Evolutionary conservation across 2,113 vertebrate species (phyloP).

Genomic region (Boulengeromyrus knoepffleri): DNA sequence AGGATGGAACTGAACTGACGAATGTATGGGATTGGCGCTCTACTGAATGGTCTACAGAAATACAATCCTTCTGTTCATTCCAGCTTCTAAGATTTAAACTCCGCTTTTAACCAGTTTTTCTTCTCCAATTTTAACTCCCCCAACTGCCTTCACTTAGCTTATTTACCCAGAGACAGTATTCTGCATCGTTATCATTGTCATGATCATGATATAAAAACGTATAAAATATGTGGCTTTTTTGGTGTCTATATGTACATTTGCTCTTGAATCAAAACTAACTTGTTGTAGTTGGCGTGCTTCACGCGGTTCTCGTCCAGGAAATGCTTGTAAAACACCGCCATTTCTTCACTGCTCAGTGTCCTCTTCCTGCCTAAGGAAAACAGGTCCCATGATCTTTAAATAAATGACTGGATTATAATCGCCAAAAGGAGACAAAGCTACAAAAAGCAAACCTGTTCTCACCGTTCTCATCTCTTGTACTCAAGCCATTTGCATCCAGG

Average conservation of each 20-base stretch:
- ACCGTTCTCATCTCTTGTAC: constrained; percentile 68
- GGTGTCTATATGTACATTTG: background rate
- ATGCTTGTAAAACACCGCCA: constrained; percentile 87
- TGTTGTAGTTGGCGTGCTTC: constrained; percentile 83
- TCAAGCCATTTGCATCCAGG: constrained; percentile 68
- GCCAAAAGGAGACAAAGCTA: background rate
- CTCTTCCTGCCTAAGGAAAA: constrained; percentile 67
- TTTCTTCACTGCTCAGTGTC: constrained; percentile 74
- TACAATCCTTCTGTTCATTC: constrained; percentile 5
- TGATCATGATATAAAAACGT: background rate
- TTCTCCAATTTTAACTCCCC: background rate
- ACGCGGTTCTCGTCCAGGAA: constrained; percentile 79
- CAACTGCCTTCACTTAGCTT: background rate
- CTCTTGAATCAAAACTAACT: constrained; percentile 56
- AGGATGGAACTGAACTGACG: background rate
- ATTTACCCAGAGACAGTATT: background rate
- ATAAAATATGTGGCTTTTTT: background rate
- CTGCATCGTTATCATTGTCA: background rate
- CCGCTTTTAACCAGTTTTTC: background rate
- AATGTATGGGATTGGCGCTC: background rate
- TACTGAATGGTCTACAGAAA: constrained; percentile 3
- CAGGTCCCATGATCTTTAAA: constrained; percentile 5
- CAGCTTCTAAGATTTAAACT: background rate
- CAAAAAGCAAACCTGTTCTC: constrained; percentile 17
- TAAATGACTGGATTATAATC: background rate